Base-by-base conservation (phyloP, 2,888 invertebrate genomes). In the Nebria brevicollis region DNA sequence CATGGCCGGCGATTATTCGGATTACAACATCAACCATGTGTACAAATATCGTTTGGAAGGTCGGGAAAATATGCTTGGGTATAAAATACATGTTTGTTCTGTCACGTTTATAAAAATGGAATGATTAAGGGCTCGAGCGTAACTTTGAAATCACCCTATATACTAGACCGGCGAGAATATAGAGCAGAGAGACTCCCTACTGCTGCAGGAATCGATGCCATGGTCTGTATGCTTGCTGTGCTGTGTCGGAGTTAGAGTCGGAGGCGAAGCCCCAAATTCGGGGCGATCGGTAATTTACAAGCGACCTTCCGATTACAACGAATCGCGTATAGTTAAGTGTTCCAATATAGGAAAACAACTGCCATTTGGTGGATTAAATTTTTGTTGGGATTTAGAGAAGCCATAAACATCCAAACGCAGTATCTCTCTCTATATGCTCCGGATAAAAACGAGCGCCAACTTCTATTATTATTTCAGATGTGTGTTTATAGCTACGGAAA, bases 221-320 rank as follows among this genome's bases (percentile, higher is more conserved):
- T 70, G 80, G 82, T 80, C 80, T 80, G 74, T 80, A 77, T 82
- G 80, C 64, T 65, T 25, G 80, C 78, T 73, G 80, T 72, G 82
- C 43, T 34, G 73, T 43, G 75, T 75, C 75, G 64, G 26, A 42
- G 64, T 26, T 41, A 26, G 34, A 75, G 75, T 15, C 42, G 73
- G 15, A 73, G 42, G 41, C 26, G 66, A 42, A 66, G 64, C 54
- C 25, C 75, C 42, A 74, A 54, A 42, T 25, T 11, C 25, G 75
- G 20, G 43, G 64, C 54, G 54, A 81, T 64, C 54, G 11, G 43
- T 77, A 77, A 77, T 77, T 77, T 77, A 77, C 72, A 13, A 77
- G 43, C 70, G 68, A 75, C 75, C 64, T 26, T 64, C 13, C 75
- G 75, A 75, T 75, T 75, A 75, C 75, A 20, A 20, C 25, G 75